Percentiles rank a stretch among this genome's conserved stretches.
phyloP scores from a whole-genome alignment of 2,797 vertebrate genomes.

The Nyctibius grandis region DNA sequence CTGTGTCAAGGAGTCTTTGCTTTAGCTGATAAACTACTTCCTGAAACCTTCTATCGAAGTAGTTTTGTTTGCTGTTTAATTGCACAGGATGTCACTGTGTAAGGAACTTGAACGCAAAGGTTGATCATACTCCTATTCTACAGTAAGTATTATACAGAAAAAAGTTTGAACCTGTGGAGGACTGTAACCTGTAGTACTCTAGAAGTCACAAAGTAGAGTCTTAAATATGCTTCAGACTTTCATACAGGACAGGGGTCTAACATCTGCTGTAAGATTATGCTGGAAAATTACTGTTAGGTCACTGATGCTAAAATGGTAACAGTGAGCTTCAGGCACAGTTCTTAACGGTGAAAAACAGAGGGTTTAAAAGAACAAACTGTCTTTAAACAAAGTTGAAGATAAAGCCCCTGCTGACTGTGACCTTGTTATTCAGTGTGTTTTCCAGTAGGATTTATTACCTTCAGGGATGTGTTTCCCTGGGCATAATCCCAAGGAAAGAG shows the following conservation, averaged over 20 bases:
- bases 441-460: not conserved
- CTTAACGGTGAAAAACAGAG: not conserved
- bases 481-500: not conserved
- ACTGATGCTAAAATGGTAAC: not conserved
- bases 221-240: not conserved
- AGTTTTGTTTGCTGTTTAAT: not conserved
- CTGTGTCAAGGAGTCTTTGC: not conserved
- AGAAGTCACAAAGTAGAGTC: not conserved
- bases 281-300: not conserved
- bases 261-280: not conserved
- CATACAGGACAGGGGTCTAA: not conserved
- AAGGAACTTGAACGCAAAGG: not conserved
- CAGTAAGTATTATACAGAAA: not conserved
- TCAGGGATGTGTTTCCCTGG: not conserved
- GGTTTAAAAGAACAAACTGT: not conserved
- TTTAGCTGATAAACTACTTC: not conserved
- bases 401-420: not conserved
- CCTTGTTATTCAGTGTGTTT: not conserved
- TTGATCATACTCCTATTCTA: rapidly evolving
- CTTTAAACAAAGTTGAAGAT: not conserved
- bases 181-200: not conserved
- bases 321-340: not conserved
- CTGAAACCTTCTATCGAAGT: not conserved
- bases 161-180: not conserved
- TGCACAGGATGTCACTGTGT: not conserved